Evolutionary conservation across 2,113 vertebrate species (phyloP), one percentile per base, ranked within the genome.

Genomic region (Megalops atlanticus): DNA sequence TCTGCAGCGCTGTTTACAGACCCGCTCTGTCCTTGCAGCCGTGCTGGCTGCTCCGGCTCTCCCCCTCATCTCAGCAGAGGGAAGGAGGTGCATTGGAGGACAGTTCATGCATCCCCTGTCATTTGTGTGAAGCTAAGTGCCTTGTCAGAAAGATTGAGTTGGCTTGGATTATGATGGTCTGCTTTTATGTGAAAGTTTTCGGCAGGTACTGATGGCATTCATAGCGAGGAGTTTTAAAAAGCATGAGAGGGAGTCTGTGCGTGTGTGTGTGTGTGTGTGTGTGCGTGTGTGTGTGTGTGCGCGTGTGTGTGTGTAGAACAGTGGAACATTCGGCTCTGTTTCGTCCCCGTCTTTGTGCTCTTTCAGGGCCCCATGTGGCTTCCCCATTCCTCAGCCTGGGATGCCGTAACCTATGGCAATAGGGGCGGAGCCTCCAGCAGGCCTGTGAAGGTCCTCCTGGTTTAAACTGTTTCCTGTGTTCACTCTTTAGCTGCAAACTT

Each of bases 401-500:
- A 77, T 83, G 82, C 83, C 18, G 93, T 94, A 93, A 90, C 94
- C 93, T 92, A 27, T 91, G 81, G 94, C n/a, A 87, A 95, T 92
- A 78, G 81, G 80, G 76, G 80, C 76, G 58, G 21, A 70, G 69
- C 10, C 58, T 80, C 69, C n/a, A n/a, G n/a, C n/a, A n/a, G n/a
- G n/a, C n/a, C n/a, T 43, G 15, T 78, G 38, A 64, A 41, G 27
- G 21, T 40, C 54, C 38, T n/a, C 40, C 36, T 24, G n/a, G 21
- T 78, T 78, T 68, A 40, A 78, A 78, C 33, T n/a, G n/a, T n/a
- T n/a, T n/a, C n/a, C n/a, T n/a, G n/a, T n/a, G n/a, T n/a, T n/a
- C n/a, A n/a, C n/a, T n/a, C n/a, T n/a, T n/a, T n/a, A n/a, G n/a
- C n/a, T n/a, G n/a, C n/a, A n/a, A n/a, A n/a, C n/a, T n/a, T n/a